A percentile compares a stretch with the other conserved stretches of the same genome.
Evolutionary conservation across 2,797 vertebrate species (phyloP).

Genomic region (Smutsia gigantea): DNA sequence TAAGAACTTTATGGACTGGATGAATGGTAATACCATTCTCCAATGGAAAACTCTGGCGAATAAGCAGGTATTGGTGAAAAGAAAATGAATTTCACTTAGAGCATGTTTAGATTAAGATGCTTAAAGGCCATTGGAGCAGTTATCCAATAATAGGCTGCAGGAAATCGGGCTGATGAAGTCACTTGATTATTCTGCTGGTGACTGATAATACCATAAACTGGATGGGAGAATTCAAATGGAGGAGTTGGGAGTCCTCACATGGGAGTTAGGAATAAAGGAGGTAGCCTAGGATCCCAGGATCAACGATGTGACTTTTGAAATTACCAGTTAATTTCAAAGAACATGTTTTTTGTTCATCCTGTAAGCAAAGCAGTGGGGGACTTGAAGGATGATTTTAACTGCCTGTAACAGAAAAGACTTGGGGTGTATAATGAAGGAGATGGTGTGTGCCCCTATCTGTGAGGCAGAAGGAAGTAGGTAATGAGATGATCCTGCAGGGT

Average conservation of each 20-base stretch:
- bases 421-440: neutral
- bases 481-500: neutral
- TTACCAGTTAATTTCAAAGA: neutral
- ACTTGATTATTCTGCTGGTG: neutral
- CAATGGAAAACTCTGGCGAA: neutral
- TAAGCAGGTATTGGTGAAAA: neutral
- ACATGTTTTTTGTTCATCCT: neutral
- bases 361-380: neutral
- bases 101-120: constrained; percentile 12
- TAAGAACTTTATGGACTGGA: constrained; percentile 27
- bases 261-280: neutral
- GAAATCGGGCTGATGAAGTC: neutral
- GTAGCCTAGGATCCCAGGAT: neutral
- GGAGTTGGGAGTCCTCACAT: neutral
- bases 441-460: neutral
- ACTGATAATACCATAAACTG: constrained; percentile 12
- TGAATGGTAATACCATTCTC: constrained; percentile 3
- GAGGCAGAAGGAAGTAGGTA: neutral
- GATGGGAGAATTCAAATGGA: neutral
- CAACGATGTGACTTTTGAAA: constrained; percentile 43
- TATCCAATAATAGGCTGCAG: neutral
- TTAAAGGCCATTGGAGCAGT: neutral
- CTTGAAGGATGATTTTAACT: neutral
- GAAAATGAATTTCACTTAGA: neutral
- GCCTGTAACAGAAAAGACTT: neutral